Evolutionary conservation across 2,797 vertebrate species (phyloP).

Genomic region (Chiroxiphia lanceolata): DNA sequence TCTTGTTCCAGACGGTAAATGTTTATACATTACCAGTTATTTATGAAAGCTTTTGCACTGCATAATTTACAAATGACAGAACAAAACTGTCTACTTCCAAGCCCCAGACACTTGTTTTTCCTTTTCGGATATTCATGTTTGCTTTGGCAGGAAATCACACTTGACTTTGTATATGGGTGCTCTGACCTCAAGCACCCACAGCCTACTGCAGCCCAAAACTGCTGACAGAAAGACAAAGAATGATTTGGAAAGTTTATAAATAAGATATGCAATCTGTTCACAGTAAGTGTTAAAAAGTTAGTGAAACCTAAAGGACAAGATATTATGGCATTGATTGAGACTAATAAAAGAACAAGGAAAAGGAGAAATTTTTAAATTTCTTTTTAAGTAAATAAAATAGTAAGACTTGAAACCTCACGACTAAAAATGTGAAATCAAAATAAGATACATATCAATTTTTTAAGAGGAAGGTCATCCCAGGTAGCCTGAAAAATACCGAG

Average conservation of each 20-base stretch:
- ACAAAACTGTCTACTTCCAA: background rate
- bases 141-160: background rate
- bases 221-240: background rate
- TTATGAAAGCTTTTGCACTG: conserved; percentile 2
- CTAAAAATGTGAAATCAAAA: background rate
- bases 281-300: background rate
- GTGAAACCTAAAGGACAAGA: background rate
- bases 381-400: background rate
- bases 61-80: conserved; percentile 27
- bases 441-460: background rate
- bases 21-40: conserved; percentile 11
- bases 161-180: background rate
- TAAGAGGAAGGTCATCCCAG: background rate
- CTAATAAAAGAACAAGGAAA: background rate
- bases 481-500: background rate
- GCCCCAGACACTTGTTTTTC: background rate
- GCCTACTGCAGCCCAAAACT: background rate
- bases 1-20: background rate
- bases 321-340: background rate
- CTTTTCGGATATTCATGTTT: background rate
- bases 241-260: background rate
- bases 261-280: background rate
- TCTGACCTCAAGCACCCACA: background rate
- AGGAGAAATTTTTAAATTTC: background rate
- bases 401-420: background rate